Evolutionary conservation across 2,888 invertebrate genomes (phyloP).

Genomic region (Lepidochitona cinerea): DNA sequence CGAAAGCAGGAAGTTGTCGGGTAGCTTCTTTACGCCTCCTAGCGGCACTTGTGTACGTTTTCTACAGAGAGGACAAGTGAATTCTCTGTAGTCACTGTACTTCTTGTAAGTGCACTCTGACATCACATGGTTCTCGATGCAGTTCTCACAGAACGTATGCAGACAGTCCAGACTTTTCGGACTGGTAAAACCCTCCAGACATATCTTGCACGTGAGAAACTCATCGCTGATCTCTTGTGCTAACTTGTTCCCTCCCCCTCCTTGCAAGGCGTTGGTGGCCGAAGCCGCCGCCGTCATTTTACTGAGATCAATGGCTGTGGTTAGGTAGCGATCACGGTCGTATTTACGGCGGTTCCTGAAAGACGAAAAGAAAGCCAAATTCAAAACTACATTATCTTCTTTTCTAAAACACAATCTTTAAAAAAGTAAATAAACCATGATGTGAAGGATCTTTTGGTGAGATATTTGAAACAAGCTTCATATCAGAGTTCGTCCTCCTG

Average conservation of each 20-base stretch:
- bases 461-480: not conserved
- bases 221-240: slow-evolving; percentile 71
- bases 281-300: slow-evolving; percentile 26
- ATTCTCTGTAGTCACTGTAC: slow-evolving; percentile 71
- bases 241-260: slow-evolving; percentile 55
- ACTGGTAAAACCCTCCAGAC: slow-evolving; percentile 69
- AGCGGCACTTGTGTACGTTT: slow-evolving; percentile 71
- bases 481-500: too few relatives aligned
- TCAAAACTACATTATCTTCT: not conserved
- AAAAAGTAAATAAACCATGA: not conserved
- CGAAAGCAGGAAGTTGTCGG: slow-evolving; percentile 71
- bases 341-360: slow-evolving; percentile 57
- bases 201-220: slow-evolving; percentile 71
- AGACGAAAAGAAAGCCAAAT: not conserved
- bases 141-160: slow-evolving; percentile 70
- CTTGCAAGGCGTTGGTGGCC: not conserved
- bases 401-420: not conserved
- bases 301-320: slow-evolving; percentile 53
- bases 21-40: slow-evolving; percentile 71
- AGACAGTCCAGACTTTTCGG: slow-evolving; percentile 71
- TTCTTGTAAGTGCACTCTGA: slow-evolving; percentile 71
- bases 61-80: slow-evolving; percentile 71
- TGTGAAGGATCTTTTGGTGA: not conserved
- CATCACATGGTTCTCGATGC: slow-evolving; percentile 70
- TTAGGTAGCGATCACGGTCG: slow-evolving; percentile 60